Conservation (phyloP, 2,888 invertebrate genomes). For the Pterobdella sp. region DNA sequence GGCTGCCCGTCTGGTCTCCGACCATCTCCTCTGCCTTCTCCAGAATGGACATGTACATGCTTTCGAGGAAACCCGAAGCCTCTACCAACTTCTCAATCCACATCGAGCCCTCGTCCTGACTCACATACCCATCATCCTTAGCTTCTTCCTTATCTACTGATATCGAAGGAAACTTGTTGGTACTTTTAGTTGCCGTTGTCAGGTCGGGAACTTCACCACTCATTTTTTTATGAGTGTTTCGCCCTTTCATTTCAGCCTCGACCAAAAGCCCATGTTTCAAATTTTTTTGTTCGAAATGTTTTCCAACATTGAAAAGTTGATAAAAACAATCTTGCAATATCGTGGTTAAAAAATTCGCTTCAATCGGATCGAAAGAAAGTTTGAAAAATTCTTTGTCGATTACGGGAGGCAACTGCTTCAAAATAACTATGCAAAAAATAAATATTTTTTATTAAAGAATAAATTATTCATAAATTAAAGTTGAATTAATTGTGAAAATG, state of each 20-base stretch:
- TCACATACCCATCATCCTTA: background rate
- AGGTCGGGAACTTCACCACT: background rate
- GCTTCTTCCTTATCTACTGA: background rate
- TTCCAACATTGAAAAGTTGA: constrained; percentile 24
- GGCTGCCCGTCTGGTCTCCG: background rate
- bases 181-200: background rate
- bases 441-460: too few relatives aligned
- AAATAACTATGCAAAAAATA: too few relatives aligned
- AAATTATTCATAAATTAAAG: too few relatives aligned
- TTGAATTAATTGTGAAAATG: too few relatives aligned
- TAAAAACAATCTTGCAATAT: constrained; percentile 22
- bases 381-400: background rate
- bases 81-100: constrained; percentile 24
- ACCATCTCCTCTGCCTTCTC: constrained; percentile 16
- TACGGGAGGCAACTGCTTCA: background rate
- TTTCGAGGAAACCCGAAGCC: constrained; percentile 22
- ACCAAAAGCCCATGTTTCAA: constrained; percentile 1
- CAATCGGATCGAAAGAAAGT: constrained; percentile 24
- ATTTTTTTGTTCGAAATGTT: background rate
- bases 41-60: constrained; percentile 13
- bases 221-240: background rate
- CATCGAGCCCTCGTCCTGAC: constrained; percentile 7
- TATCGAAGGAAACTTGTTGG: background rate
- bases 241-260: constrained; percentile 6
- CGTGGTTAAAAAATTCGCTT: constrained; percentile 25